Evolutionary conservation across 2,888 invertebrate species (phyloP).

Genomic region (Dendrolimus houi): DNA sequence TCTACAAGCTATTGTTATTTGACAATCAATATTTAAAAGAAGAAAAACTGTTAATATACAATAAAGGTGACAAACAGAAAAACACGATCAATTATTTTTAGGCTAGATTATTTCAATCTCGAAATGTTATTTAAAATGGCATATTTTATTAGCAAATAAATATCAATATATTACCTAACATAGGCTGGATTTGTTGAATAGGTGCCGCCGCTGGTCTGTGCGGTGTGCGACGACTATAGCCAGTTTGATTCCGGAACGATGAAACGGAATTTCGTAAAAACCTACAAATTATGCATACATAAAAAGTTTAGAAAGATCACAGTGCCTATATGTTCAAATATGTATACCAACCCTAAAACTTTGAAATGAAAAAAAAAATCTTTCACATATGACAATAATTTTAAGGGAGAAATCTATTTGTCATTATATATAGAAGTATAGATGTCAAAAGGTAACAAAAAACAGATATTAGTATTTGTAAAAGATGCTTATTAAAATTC

Average conservation of each 20-base stretch:
- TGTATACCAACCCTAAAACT: too few species aligned
- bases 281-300: conserved; percentile 39
- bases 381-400: too few species aligned
- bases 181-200: conserved; percentile 26
- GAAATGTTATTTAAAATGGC: not conserved
- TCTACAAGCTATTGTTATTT: too few species aligned
- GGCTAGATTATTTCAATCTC: not conserved
- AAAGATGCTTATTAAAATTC: too few species aligned
- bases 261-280: conserved; percentile 92
- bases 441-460: too few species aligned
- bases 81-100: not conserved
- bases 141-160: not conserved
- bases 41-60: too few species aligned
- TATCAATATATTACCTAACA: conserved; percentile 24
- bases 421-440: too few species aligned
- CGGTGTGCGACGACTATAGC: conserved; percentile 80
- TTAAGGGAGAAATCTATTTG: too few species aligned
- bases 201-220: conserved; percentile 48
- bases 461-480: too few species aligned
- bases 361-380: too few species aligned
- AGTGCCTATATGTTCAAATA: too few species aligned
- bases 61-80: not conserved
- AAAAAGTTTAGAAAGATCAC: not conserved
- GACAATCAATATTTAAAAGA: too few species aligned
- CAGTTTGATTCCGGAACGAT: conserved; percentile 93